phyloP scores from a whole-genome alignment of 2,113 vertebrate genomes.

The Nyctereutes procyonoides region DNA sequence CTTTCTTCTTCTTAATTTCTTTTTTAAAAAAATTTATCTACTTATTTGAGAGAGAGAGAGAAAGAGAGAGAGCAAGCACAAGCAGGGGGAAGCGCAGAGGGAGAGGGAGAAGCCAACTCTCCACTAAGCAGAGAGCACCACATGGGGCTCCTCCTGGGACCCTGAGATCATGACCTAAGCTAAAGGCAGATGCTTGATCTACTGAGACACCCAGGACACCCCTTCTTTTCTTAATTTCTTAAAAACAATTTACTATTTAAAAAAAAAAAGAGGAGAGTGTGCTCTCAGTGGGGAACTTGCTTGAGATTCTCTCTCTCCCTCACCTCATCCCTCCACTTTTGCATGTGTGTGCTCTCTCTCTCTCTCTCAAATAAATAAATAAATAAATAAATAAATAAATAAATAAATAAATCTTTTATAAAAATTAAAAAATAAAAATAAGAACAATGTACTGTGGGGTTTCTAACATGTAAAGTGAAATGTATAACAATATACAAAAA shows the following conservation, averaged over 20 bases:
- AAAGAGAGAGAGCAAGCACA: background rate
- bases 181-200: background rate
- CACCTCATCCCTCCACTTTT: background rate
- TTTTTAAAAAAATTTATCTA: background rate
- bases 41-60: background rate
- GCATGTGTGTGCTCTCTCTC: background rate
- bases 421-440: conserved; percentile 24
- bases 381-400: background rate
- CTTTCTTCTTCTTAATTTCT: background rate
- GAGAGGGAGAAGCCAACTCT: background rate
- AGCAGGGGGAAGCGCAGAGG: too few relatives aligned
- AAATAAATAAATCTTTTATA: background rate
- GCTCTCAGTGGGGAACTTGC: background rate
- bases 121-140: background rate
- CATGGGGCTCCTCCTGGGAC: background rate
- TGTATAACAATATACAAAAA: conserved; percentile 4
- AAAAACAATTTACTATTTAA: background rate
- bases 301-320: background rate
- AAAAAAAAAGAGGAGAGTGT: background rate
- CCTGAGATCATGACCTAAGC: background rate
- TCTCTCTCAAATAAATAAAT: background rate
- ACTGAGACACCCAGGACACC: background rate
- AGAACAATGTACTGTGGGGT: background rate
- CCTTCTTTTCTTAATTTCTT: background rate
- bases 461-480: conserved; percentile 7